Evolutionary conservation across 2,113 vertebrate genomes (phyloP), one percentile per base, ranked within the genome.

Genomic region (Capreolus pygargus): DNA sequence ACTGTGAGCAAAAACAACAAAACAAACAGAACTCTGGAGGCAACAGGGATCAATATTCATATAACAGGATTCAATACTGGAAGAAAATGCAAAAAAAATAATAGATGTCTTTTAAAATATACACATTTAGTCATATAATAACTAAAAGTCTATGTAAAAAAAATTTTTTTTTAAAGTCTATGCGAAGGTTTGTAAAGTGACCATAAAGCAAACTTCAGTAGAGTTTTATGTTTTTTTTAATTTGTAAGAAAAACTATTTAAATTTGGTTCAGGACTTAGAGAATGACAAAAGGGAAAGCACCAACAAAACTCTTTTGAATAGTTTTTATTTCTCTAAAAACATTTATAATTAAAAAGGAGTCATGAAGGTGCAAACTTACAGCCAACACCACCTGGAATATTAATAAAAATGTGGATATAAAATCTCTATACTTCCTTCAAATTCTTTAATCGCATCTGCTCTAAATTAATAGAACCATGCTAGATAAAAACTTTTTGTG

Each of bases 241-340:
- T 70, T 92, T 79, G 7, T 5, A 76, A 70, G 47, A 94, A 45
- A 85, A 81, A 89, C 43, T 54, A 76, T 39, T 36, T n/a, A 50
- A 79, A 89, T 97, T 86, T 23, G n/a, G 17, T 86, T 91, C 16
- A 88, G 12, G 6, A 90, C 88, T 95, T 94, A 90, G n/a, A 76
- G 33, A 88, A 57, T 86, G 39, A 89, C 0, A 9, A 92, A 92
- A 70, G 23, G 11, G 23, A 91, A 86, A 86, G 25, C 43, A 57
- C 14, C 9, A 91, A 88, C 27, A 64, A 84, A 76, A 87, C 5
- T 85, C 15, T 58, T 88, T n/a, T 86, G 39, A 95, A 45, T 33
- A 28, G 30, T 28, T 85, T 91, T 82, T 90, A 78, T 83, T 95
- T 12, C 50, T 36, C 3, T 96, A 28, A 79, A 89, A 61, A 50